A percentile compares a stretch with the other conserved stretches of the same genome.
These are phyloP conservation scores for Platichthys flesus DNA, from an alignment of 2,113 vertebrate species.

Conservation along the genomic window DNA sequence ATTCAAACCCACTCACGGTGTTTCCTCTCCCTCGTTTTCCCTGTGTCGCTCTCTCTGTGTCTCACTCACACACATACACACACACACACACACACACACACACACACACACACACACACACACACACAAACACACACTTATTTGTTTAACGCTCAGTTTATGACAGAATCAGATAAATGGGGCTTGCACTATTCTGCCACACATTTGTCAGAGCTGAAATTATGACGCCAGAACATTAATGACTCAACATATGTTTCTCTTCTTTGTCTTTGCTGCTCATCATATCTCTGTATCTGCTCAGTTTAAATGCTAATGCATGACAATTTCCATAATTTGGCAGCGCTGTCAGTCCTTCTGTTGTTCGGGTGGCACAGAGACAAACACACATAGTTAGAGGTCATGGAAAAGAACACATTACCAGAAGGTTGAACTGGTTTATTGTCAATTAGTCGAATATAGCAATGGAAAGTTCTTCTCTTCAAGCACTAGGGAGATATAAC, in stretches of 20 bases:
- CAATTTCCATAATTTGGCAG: no score
- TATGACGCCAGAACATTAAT: background rate
- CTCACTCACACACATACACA: background rate
- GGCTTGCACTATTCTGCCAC: background rate
- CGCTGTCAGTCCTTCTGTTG: background rate
- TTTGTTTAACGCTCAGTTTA: background rate
- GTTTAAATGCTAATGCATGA: no score
- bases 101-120: background rate
- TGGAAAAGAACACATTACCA: no score
- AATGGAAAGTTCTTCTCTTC: no score
- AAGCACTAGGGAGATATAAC: no score
- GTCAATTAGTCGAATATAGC: no score
- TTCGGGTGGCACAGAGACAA: no score
- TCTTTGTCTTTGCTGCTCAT: background rate
- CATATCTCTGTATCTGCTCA: background rate
- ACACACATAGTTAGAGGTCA: no score
- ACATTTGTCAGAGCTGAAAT: slow-evolving; percentile 1
- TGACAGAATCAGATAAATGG: background rate
- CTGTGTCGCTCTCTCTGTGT: background rate
- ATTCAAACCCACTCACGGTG: background rate
- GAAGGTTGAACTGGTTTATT: no score
- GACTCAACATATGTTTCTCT: background rate
- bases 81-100: background rate
- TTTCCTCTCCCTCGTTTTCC: background rate
- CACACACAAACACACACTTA: background rate